A percentile compares a stretch with the other conserved stretches of the same genome.
Conservation (phyloP, 1,140 invertebrate genomes). For the Drosophila pectinifera region DNA sequence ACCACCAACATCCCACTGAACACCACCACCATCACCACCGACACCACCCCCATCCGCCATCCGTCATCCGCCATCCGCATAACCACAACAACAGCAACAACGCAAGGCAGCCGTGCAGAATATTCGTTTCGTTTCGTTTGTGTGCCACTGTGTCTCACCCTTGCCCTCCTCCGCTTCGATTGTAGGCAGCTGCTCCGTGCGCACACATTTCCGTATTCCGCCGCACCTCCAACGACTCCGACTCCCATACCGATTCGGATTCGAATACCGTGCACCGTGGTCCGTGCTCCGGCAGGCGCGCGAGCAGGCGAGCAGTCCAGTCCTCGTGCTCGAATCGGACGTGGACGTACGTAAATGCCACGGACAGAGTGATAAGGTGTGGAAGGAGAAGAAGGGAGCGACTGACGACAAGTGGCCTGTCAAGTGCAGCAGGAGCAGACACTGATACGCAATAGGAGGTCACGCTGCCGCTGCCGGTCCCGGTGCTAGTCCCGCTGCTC, state of each 20-base stretch:
- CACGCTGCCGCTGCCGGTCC: background rate
- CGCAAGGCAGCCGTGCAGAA: conserved; percentile 18
- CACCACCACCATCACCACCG: background rate
- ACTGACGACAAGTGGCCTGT: conserved; percentile 36
- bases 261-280: conserved; percentile 2
- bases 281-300: background rate
- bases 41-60: conserved; percentile 9
- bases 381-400: conserved; percentile 1
- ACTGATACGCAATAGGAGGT: conserved; percentile 39
- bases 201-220: conserved; percentile 26
- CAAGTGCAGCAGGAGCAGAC: conserved; percentile 39
- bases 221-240: conserved; percentile 1
- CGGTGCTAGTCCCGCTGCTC: background rate
- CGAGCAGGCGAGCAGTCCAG: conserved; percentile 8
- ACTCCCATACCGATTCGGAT: background rate
- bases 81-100: conserved; percentile 40
- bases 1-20: conserved; percentile 3
- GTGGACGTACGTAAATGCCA: conserved; percentile 25
- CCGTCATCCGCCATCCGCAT: conserved; percentile 16
- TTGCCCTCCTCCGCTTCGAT: conserved; percentile 8
- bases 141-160: conserved; percentile 24
- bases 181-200: conserved; percentile 27
- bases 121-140: conserved; percentile 14
- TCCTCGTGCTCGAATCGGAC: conserved; percentile 20
- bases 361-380: background rate